Conservation (phyloP, 2,113 vertebrate genomes). For the Proterorhinus semilunaris region DNA sequence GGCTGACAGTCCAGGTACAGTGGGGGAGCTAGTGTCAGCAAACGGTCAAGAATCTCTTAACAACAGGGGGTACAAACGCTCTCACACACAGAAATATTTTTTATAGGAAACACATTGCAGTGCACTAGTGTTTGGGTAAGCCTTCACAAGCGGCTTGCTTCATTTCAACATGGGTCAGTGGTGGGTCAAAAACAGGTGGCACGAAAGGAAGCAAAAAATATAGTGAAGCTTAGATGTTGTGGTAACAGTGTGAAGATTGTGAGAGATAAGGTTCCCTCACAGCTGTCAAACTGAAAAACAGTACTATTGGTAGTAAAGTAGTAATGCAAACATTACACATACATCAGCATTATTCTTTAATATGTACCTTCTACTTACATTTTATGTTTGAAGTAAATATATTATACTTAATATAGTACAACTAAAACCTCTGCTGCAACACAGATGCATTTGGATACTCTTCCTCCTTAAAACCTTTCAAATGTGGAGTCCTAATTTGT, state of each 20-base stretch:
- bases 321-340: no score
- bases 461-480: conserved; percentile 51
- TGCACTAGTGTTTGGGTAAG: conserved; percentile 51
- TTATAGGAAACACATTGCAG: conserved; percentile 14
- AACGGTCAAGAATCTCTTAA: conserved; percentile 72
- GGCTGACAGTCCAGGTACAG: conserved; percentile 66
- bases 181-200: conserved; percentile 25
- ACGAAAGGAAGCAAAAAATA: not conserved
- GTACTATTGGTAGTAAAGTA: not conserved
- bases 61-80: conserved; percentile 56
- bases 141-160: conserved; percentile 41
- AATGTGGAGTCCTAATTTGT: conserved; percentile 37
- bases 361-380: no score
- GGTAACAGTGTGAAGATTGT: not conserved
- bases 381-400: not conserved
- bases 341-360: not conserved
- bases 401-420: not conserved
- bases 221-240: not conserved
- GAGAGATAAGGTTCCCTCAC: not conserved
- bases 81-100: conserved; percentile 37
- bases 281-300: not conserved
- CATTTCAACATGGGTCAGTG: conserved; percentile 31
- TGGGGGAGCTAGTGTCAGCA: conserved; percentile 64
- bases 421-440: no score
- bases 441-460: not conserved